Evolutionary conservation across 2,888 invertebrate species (phyloP), one percentile per base, ranked within the genome.

Genomic region (Dryocosmus kuriphilus): DNA sequence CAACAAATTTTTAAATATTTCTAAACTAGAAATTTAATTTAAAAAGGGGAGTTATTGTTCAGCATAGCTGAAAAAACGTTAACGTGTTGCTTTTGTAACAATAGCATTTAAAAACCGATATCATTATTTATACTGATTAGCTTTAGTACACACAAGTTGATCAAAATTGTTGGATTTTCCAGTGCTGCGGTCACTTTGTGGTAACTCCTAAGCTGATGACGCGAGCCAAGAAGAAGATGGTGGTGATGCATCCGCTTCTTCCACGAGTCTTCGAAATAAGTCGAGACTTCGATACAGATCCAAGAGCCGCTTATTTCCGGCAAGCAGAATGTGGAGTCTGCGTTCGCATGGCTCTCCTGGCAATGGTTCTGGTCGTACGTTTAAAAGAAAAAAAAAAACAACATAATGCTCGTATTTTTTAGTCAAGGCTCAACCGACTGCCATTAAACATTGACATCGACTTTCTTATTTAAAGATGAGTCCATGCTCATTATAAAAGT

Each of bases 261-360:
- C 99, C 99, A 0, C 94, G 99, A 62, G 95, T 98, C 0, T 96
- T 96, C 89, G 99, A 99, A 93, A 99, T 99, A 85, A 98, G 98
- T 85, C 94, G 96, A 0, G 97, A 98, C 85, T 97, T 99, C 86
- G 99, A 99, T 92, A 95, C 95, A 0, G 99, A 99, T 92, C 98
- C 98, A 0, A 94, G 99, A 74, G 99, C 99, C 0, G 99, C 99
- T 0, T 99, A 99, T 92, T 99, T 99, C 94, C 94, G 99, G 27
- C 99, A 99, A 92, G 98, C 98, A 0, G 98, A 99, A 91, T 97
- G 97, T 89, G 99, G 99, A 82, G 97, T 99, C 96, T 99, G 97
- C 89, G 97, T 99, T 24, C 94, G 99, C 75, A 99, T 99, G 99
- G 99, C 99, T 0, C 93, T 99, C 2, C 93, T 99, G 24, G 96